Percentiles rank a stretch among this genome's conserved stretches.
These are phyloP conservation scores for Melipona bicolor DNA, from an alignment of 2,888 invertebrate genomes.

Conservation along the genomic window DNA sequence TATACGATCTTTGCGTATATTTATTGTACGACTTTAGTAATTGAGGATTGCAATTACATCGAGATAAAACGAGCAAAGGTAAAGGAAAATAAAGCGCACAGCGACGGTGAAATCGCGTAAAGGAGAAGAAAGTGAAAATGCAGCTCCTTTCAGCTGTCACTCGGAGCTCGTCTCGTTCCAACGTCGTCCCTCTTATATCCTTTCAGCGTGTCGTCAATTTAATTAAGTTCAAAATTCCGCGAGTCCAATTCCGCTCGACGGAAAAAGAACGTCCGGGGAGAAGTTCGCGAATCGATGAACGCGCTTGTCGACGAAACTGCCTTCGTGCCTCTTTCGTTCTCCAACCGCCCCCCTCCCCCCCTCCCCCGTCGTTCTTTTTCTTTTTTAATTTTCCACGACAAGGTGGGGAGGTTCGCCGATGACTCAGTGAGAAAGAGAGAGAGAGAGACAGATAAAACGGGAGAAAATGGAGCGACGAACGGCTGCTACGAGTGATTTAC, in stretches of 20 bases:
- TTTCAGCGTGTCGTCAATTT: conserved; percentile 34
- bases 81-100: background rate
- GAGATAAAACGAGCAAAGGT: background rate
- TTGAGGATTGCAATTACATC: background rate
- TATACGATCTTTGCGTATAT: no score
- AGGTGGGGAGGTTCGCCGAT: conserved; percentile 20
- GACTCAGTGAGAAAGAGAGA: conserved; percentile 13
- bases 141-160: conserved; percentile 13
- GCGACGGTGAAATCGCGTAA: background rate
- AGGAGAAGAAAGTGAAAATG: conserved; percentile 28
- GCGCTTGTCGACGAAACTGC: background rate
- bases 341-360: background rate
- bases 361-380: background rate
- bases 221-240: conserved; percentile 48
- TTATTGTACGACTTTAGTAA: background rate
- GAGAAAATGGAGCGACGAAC: conserved; percentile 32
- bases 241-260: conserved; percentile 1
- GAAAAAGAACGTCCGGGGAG: background rate
- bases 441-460: conserved; percentile 23
- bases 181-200: conserved; percentile 7
- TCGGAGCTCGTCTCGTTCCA: conserved; percentile 20
- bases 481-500: conserved; percentile 45
- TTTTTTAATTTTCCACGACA: conserved; percentile 17
- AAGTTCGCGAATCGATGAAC: conserved; percentile 7
- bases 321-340: background rate